Conservation (phyloP, 2,888 invertebrate species). For the Andrena trimmerana region DNA sequence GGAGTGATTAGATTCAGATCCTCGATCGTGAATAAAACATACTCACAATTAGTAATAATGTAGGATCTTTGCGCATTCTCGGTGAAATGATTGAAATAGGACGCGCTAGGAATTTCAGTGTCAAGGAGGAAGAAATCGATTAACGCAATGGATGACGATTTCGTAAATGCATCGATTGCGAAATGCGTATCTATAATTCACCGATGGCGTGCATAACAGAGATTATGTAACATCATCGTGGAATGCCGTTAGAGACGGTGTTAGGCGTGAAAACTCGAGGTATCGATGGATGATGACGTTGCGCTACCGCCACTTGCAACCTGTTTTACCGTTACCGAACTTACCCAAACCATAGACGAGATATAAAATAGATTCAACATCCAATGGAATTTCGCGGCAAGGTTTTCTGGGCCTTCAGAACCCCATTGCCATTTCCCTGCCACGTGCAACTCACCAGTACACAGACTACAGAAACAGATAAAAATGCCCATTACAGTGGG, state of each 20-base stretch:
- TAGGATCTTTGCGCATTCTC: neutral
- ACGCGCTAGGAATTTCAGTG: conserved; percentile 29
- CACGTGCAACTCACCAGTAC: too few species aligned
- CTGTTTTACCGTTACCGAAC: conserved; percentile 30
- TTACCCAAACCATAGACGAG: conserved; percentile 7
- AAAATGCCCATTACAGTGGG: too few species aligned
- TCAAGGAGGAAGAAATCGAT: conserved; percentile 25
- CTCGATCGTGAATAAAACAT: too few species aligned
- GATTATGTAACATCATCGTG: conserved; percentile 10
- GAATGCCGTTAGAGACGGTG: conserved; percentile 16
- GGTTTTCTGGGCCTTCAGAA: too few species aligned
- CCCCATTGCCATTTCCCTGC: too few species aligned
- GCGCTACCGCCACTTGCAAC: conserved; percentile 1
- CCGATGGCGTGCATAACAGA: conserved; percentile 1
- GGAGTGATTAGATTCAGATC: too few species aligned
- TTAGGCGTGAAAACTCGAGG: conserved; percentile 19
- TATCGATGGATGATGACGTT: conserved; percentile 8
- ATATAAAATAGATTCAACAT: too few species aligned
- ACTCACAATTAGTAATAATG: too few species aligned
- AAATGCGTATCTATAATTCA: conserved; percentile 36
- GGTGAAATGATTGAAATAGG: neutral
- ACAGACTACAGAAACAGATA: too few species aligned
- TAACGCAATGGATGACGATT: neutral
- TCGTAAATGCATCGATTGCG: conserved; percentile 22
- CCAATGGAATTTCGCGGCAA: too few species aligned